These are phyloP conservation scores for Rhinichthys osculus DNA, from an alignment of 2,797 vertebrate species.

Conservation along the genomic window DNA sequence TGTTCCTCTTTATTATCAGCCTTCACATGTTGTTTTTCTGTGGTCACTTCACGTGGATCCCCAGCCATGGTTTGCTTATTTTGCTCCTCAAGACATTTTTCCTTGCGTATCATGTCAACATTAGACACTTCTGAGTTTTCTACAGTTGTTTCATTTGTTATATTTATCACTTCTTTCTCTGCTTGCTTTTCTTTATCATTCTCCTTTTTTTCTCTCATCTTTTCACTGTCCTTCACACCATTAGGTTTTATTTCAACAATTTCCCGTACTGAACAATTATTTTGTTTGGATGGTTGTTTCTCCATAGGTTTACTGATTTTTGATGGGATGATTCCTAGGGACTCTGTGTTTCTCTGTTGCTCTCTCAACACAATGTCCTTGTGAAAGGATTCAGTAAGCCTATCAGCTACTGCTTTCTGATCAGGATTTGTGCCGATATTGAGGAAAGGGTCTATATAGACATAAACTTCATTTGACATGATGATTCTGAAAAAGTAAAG, in stretches of 20 bases:
- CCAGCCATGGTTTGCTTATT: not conserved
- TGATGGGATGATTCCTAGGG: not conserved
- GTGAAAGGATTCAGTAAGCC: not conserved
- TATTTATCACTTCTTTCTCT: not conserved
- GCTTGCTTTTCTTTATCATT: not conserved
- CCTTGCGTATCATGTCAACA: not conserved
- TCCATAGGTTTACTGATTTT: not conserved
- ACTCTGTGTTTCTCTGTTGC: not conserved
- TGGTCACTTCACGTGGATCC: not conserved
- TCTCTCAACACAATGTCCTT: slow-evolving; percentile 8
- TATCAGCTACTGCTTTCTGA: not conserved
- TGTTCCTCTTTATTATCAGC: not conserved
- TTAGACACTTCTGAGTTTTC: not conserved
- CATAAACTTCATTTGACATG: slow-evolving; percentile 18
- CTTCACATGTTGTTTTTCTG: not conserved
- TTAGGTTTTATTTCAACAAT: not conserved
- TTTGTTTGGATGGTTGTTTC: not conserved
- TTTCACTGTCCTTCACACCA: not conserved
- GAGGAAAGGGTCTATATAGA: not conserved
- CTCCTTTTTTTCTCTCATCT: not conserved
- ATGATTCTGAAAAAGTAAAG: slow-evolving; percentile 12
- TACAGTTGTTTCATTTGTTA: not conserved
- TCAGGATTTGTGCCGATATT: not conserved
- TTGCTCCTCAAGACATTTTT: not conserved
- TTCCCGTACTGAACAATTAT: not conserved